Evolutionary conservation across 1,140 invertebrate species (phyloP), one percentile per base, ranked within the genome.

Genomic region (Sycophaga agraensis): DNA sequence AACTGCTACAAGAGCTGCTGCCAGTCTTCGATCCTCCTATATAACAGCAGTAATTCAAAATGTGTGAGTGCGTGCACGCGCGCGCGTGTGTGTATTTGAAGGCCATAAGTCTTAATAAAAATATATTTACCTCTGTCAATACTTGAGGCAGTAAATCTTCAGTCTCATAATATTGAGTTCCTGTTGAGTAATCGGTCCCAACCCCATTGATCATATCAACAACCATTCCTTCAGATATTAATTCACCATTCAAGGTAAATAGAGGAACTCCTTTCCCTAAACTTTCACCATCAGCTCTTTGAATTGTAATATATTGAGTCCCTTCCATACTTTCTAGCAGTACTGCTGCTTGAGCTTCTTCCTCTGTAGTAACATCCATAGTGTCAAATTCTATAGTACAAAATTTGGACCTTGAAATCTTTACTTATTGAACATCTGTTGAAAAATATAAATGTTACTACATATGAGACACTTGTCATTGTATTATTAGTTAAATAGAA

Each of bases 1-100:
- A 2, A 84, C 82, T 9, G 82, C 82, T 7, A 84, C 82, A 21
- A 84, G 63, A 9, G 82, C 82, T 37, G 82, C 82, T n/a, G 82
- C 82, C 31, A 84, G 65, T 69, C 79, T 76, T 50, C 80, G 71
- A 58, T 84, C 82, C 45, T 84, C 83, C 75, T 84, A 34, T 48
- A 31, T 31, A 31, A 31, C n/a, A n/a, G n/a, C n/a, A n/a, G n/a
- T n/a, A n/a, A n/a, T n/a, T n/a, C n/a, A n/a, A n/a, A n/a, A n/a
- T n/a, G n/a, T n/a, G n/a, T n/a, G n/a, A n/a, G n/a, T n/a, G n/a
- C n/a, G n/a, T n/a, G n/a, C n/a, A n/a, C n/a, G n/a, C n/a, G n/a
- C n/a, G n/a, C n/a, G n/a, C n/a, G n/a, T n/a, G n/a, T n/a, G n/a
- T n/a, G n/a, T n/a, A n/a, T n/a, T n/a, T n/a, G n/a, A n/a, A n/a